These are phyloP conservation scores for Abramis brama DNA, from an alignment of 2,113 vertebrate genomes.

Conservation along the genomic window DNA sequence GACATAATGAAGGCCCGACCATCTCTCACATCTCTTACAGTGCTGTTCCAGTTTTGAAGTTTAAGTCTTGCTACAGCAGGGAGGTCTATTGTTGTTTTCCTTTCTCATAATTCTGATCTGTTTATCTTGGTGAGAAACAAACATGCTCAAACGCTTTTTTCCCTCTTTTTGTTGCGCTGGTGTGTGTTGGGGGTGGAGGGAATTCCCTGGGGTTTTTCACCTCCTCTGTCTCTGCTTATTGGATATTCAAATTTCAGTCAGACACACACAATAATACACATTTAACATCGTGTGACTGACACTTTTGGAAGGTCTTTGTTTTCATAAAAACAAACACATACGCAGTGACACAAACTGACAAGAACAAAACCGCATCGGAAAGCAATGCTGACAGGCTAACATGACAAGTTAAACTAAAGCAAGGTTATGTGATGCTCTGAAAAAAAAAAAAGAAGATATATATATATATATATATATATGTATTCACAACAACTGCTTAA, in stretches of 20 bases:
- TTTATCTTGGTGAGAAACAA: conserved; percentile 61
- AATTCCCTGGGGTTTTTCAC: conserved; percentile 39
- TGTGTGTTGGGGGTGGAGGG: conserved; percentile 42
- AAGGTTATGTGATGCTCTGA: conserved; percentile 9
- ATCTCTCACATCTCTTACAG: conserved; percentile 8
- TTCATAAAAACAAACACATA: conserved; percentile 49
- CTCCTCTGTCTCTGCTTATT: conserved; percentile 45
- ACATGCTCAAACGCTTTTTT: conserved; percentile 49
- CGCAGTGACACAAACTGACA: conserved; percentile 27
- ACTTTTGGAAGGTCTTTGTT: conserved; percentile 49
- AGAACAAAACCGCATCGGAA: conserved; percentile 5
- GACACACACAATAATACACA: conserved; percentile 41
- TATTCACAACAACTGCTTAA: conserved; percentile 41
- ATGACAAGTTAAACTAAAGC: conserved; percentile 23
- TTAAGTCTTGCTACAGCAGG: neutral
- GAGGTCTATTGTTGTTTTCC: conserved; percentile 16
- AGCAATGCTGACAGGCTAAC: conserved; percentile 37
- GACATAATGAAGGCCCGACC: conserved; percentile 43
- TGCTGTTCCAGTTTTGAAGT: conserved; percentile 28
- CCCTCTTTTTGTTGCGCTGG: neutral
- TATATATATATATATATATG: no score
- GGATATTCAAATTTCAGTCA: conserved; percentile 58
- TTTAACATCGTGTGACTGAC: conserved; percentile 47
- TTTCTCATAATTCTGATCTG: conserved; percentile 41
- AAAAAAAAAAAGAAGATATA: no score